A percentile compares a stretch with the other conserved stretches of the same genome.
Conservation (phyloP, 2,797 vertebrate genomes). For the Phyllotis vaccarum region DNA sequence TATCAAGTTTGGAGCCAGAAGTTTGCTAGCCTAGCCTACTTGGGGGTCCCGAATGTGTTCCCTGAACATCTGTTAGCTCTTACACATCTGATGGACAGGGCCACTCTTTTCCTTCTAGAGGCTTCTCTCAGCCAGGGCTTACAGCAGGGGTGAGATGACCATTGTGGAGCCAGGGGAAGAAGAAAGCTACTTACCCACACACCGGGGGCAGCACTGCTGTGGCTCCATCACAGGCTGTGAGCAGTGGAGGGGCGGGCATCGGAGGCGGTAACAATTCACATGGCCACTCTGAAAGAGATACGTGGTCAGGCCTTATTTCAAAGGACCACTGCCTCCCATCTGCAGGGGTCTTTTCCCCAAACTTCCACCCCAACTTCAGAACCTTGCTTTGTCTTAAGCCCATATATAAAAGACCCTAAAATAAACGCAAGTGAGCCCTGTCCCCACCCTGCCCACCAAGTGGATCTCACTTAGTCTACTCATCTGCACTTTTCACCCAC, state of each 20-base stretch:
- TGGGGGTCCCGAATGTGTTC: background rate
- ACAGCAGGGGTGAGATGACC: background rate
- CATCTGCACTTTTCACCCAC: background rate
- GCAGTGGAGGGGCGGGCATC: constrained; percentile 93
- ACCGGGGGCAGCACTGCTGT: constrained; percentile 95
- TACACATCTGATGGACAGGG: background rate
- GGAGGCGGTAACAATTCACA: constrained; percentile 94
- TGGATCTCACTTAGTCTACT: background rate
- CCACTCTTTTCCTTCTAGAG: background rate
- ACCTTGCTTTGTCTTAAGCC: background rate
- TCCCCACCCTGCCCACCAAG: background rate
- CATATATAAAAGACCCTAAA: background rate
- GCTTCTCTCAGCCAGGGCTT: background rate
- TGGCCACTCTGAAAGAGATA: constrained; percentile 87
- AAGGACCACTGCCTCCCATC: background rate
- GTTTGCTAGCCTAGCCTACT: background rate
- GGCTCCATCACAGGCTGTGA: constrained; percentile 92
- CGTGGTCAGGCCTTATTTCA: constrained; percentile 19
- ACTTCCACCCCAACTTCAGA: background rate
- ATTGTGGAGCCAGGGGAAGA: background rate
- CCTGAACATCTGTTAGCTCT: background rate
- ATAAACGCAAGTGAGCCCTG: background rate
- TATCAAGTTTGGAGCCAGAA: background rate
- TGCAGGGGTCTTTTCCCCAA: background rate
- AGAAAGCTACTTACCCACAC: constrained; percentile 89